phyloP scores from a whole-genome alignment of 2,888 invertebrate species.

The Eupeodes luniger region DNA sequence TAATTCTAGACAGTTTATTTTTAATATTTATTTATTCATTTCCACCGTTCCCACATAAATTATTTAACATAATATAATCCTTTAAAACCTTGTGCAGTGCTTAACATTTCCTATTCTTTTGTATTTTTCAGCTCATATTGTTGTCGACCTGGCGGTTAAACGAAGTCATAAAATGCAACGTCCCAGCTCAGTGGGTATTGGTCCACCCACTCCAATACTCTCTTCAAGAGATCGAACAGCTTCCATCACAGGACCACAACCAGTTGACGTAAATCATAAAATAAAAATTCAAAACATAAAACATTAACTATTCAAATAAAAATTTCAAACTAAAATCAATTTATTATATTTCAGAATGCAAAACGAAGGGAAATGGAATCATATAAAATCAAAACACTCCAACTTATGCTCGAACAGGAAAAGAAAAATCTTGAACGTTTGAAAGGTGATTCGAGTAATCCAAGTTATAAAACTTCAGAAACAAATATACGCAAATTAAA shows the following conservation, averaged over 20 bases:
- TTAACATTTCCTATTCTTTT: too few relatives aligned
- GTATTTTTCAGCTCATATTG: conserved; percentile 86
- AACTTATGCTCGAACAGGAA: conserved; percentile 95
- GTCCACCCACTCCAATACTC: conserved; percentile 86
- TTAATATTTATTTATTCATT: too few relatives aligned
- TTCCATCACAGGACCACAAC: conserved; percentile 92
- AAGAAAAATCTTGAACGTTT: conserved; percentile 92
- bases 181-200: conserved; percentile 83
- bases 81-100: too few relatives aligned
- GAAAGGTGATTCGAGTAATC: conserved; percentile 85
- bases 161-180: conserved; percentile 85
- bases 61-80: too few relatives aligned
- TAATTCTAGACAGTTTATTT: too few relatives aligned
- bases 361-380: conserved; percentile 93
- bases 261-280: conserved; percentile 91
- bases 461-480: conserved; percentile 83
- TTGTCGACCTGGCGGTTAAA: conserved; percentile 89
- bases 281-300: not conserved
- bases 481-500: conserved; percentile 83
- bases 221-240: conserved; percentile 85
- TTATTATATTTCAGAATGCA: conserved; percentile 87
- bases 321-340: not conserved
- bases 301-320: not conserved
- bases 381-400: conserved; percentile 92
- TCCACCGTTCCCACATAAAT: too few relatives aligned